Base-by-base conservation (phyloP, 2,797 vertebrate genomes). In the Yasuhikotakia modesta region DNA sequence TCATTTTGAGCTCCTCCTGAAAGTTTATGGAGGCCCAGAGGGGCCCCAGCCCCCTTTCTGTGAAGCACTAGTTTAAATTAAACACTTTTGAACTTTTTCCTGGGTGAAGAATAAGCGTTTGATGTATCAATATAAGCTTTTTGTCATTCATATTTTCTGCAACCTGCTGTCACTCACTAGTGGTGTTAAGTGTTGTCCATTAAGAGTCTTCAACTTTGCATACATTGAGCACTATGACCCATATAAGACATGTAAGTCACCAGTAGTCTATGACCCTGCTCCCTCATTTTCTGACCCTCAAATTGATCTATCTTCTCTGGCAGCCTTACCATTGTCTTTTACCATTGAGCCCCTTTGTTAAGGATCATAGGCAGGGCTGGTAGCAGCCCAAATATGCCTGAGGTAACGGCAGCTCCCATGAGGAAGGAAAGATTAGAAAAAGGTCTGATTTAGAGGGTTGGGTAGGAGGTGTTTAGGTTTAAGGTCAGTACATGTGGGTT, bases 251-350 rank as follows among this genome's bases (percentile, higher is more conserved):
- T 83, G 32, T 35, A 79, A 83, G 85, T 85, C 81, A 85, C 73
- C 78, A 17, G 70, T 81, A 87, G 80, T 84, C 39, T 72, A 74
- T 77, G 82, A 86, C 88, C 39, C 86, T 88, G 83, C 86, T 90
- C 87, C 86, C 85, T 78, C 70, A 75, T 84, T 84, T 84, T 78
- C 53, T 83, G 78, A 79, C 85, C 88, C 88, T 90, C 86, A 89
- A 87, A 86, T 88, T 86, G 89, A 91, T 87, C 84, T 91, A 91
- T 88, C 92, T 83, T 82, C 53, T 66, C 84, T 87, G 87, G 89
- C 88, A 92, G 94, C 93, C 90, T 90, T 86, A 81, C 89, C 83
- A 94, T 96, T 94, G 92, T 92, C 87, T 87, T 95, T 94, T 91
- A 92, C 76, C 90, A n/a, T n/a, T n/a, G 88, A 91, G 91, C 89